A percentile compares a stretch with the other conserved stretches of the same genome.
Conservation (phyloP, 1,140 invertebrate species). For the Scaptodrosophila lebanonensis region DNA sequence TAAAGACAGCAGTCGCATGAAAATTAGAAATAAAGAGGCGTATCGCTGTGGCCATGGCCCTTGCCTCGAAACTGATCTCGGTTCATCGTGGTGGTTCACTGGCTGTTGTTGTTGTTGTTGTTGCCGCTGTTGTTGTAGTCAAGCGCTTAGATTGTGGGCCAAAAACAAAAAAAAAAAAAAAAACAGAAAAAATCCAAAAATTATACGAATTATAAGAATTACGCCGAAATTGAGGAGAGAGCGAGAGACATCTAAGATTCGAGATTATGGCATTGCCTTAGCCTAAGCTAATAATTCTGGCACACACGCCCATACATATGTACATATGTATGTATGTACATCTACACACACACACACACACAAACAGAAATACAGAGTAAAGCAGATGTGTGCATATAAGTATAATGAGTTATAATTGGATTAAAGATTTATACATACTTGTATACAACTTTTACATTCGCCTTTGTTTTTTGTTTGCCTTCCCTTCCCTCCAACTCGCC, state of each 20-base stretch:
- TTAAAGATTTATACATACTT: constrained; percentile 69
- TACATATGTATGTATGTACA: constrained; percentile 5
- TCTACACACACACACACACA: not conserved
- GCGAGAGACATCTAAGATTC: constrained; percentile 66
- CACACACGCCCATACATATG: not conserved
- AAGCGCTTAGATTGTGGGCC: constrained; percentile 39
- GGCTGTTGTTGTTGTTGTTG: no score
- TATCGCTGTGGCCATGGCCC: constrained; percentile 13
- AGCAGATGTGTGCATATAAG: constrained; percentile 53
- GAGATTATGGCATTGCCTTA: constrained; percentile 64
- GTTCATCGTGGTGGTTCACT: no score
- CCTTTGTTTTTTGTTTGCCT: not conserved
- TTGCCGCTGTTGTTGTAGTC: constrained; percentile 27
- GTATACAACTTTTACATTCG: constrained; percentile 39
- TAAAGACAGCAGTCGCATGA: constrained; percentile 25
- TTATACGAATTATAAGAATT: constrained; percentile 68
- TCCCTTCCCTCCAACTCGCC: no score
- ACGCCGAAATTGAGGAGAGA: constrained; percentile 49
- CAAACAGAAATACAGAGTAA: not conserved
- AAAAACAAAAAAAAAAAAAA: constrained; percentile 20
- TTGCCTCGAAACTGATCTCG: constrained; percentile 21
- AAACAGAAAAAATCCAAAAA: constrained; percentile 32
- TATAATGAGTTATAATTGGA: constrained; percentile 75
- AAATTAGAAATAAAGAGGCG: constrained; percentile 63
- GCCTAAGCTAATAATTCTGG: constrained; percentile 63